Evolutionary conservation across 2,113 vertebrate genomes (phyloP).

Genomic region (Arizona elegans): DNA sequence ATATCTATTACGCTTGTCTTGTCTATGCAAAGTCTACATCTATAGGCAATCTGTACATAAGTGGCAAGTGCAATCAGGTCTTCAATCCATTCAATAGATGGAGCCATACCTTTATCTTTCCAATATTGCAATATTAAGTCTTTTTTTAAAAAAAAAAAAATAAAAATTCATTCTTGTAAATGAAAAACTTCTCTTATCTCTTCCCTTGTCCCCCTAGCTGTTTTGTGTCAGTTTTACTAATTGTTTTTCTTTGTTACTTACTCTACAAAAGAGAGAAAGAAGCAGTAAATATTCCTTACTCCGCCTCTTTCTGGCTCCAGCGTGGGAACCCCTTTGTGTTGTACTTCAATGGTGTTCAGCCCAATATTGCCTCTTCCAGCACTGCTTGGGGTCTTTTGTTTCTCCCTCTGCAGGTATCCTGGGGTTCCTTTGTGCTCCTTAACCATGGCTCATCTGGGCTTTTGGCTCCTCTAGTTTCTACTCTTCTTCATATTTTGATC

Average conservation of each 20-base stretch:
- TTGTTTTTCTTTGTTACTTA: neutral
- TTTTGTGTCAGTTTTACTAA: neutral
- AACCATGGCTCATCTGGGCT: neutral
- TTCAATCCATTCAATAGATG: no score
- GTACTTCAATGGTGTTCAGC: neutral
- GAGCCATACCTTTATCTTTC: no score
- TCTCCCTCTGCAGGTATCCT: neutral
- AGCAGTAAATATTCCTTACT: neutral
- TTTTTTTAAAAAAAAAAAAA: no score
- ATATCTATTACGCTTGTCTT: no score
- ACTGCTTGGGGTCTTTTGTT: neutral
- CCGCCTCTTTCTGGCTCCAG: neutral
- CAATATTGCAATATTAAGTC: no score
- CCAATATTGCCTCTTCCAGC: neutral
- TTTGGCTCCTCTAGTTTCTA: neutral
- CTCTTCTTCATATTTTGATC: neutral
- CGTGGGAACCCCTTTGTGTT: neutral
- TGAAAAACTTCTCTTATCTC: no score
- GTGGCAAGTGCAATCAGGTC: no score
- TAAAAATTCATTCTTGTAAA: no score
- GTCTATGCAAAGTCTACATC: no score
- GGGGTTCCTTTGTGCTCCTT: neutral
- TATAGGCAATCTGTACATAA: no score
- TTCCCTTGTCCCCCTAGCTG: no score
- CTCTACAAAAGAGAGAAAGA: neutral